A percentile compares a stretch with the other conserved stretches of the same genome.
Conservation (phyloP, 2,888 invertebrate species). For the Oasisia sp. region DNA sequence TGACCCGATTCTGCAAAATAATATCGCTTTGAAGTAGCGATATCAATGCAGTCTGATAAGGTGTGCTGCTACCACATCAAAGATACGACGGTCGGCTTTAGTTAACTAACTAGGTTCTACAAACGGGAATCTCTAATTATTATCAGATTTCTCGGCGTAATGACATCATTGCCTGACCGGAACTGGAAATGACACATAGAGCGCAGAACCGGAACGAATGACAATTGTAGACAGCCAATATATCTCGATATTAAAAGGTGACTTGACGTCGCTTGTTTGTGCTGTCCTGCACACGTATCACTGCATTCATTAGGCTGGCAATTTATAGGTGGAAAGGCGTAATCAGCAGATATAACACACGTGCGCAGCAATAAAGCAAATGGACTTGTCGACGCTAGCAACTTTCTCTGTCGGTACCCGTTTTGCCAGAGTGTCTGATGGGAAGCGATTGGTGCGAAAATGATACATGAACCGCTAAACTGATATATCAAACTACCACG, state of each 20-base stretch:
- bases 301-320: background rate
- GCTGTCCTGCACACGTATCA: background rate
- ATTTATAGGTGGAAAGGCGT: background rate
- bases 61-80: background rate
- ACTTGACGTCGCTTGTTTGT: background rate
- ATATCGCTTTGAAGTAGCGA: background rate
- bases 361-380: background rate
- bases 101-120: background rate
- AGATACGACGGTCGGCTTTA: background rate
- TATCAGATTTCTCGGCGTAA: background rate
- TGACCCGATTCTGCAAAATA: background rate
- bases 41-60: background rate
- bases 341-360: too few species aligned
- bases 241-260: background rate
- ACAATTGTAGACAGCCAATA: background rate
- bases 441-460: background rate
- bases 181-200: background rate
- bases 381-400: background rate
- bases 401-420: background rate
- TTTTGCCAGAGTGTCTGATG: background rate
- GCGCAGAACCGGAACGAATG: background rate
- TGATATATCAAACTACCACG: background rate
- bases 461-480: background rate
- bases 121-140: background rate
- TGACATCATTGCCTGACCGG: background rate